Conservation (phyloP, 1,140 invertebrate genomes). For the Drosophila ananassae region DNA sequence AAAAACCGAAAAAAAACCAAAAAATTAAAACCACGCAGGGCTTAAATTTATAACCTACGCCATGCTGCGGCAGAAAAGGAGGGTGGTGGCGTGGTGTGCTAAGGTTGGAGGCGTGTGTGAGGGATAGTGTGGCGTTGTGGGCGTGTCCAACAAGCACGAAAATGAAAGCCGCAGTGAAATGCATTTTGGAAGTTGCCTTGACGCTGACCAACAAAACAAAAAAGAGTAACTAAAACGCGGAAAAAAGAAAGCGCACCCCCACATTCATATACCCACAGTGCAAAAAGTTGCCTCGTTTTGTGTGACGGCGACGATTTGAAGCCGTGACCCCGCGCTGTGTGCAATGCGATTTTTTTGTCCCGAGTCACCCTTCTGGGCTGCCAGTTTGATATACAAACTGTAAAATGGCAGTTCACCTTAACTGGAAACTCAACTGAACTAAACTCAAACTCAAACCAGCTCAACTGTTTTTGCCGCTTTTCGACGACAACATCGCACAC, state of each 20-base stretch:
- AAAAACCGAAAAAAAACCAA: conserved; percentile 1
- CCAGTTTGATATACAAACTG: conserved; percentile 76
- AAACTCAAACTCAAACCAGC: conserved; percentile 59
- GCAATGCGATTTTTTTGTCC: conserved; percentile 48
- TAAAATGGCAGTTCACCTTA: conserved; percentile 78
- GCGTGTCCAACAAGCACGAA: conserved; percentile 68
- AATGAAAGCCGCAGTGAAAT: conserved; percentile 76
- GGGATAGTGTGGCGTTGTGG: conserved; percentile 49
- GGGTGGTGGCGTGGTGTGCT: not conserved
- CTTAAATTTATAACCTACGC: conserved; percentile 74
- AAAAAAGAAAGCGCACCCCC: conserved; percentile 13
- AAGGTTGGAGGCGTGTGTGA: conserved; percentile 5
- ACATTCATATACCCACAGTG: conserved; percentile 1
- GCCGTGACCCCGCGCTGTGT: conserved; percentile 62
- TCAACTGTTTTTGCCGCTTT: conserved; percentile 63
- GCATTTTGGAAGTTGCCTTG: conserved; percentile 69
- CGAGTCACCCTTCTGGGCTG: conserved; percentile 23
- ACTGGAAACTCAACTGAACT: conserved; percentile 62
- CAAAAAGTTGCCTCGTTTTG: conserved; percentile 56
- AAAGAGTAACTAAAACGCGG: conserved; percentile 7
- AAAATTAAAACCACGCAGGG: conserved; percentile 72
- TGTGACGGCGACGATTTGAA: conserved; percentile 74
- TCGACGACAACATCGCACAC: conserved; percentile 42
- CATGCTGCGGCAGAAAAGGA: conserved; percentile 41
- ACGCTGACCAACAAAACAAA: conserved; percentile 28